Base-by-base conservation (phyloP, 2,888 invertebrate genomes). In the Opisthograptis luteolata region DNA sequence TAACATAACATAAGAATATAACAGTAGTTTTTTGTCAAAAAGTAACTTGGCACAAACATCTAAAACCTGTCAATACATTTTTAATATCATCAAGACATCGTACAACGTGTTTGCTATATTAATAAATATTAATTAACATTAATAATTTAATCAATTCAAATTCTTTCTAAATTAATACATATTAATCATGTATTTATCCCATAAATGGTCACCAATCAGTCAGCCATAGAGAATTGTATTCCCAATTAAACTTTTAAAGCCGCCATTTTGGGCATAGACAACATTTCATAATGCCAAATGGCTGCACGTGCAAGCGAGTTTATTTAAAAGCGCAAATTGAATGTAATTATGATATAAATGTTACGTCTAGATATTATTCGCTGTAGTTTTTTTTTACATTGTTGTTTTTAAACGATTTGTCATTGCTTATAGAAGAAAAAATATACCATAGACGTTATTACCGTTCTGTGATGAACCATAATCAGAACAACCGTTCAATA, bases 191-290 rank as follows among this genome's bases (percentile, higher is more conserved):
- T 13, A 42, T 49, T 36, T 58, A 59, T 51, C 12, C 60, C 64
- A 57, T 55, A 60, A 47, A 57, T 56, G 52, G 61, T 25, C 34
- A 39, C 13, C 51, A 66, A 60, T 67, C 62, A 57, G 43, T 66
- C 45, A 44, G 24, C 44, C 36, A 55, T 41, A 53, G 55, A 66
- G 52, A 58, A 61, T 59, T 62, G 60, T 50, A 43, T 44, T 15
- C 22, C 36, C 30, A 39, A 49, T 58, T 53, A 53, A 50, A 44
- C 49, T 62, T 66, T 58, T 47, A 52, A 51, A 40, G 56, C 37
- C 58, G 61, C 75, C 72, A 70, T 70, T 64, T 76, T 68, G 52
- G 68, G 54, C 58, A 43, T 62, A 64, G 57, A 48, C 56, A 66
- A 55, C 52, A 28, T 58, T 67, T 74, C 64, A 58, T 66, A 66